Conservation (phyloP, 2,797 vertebrate species). For the Lates japonicus region DNA sequence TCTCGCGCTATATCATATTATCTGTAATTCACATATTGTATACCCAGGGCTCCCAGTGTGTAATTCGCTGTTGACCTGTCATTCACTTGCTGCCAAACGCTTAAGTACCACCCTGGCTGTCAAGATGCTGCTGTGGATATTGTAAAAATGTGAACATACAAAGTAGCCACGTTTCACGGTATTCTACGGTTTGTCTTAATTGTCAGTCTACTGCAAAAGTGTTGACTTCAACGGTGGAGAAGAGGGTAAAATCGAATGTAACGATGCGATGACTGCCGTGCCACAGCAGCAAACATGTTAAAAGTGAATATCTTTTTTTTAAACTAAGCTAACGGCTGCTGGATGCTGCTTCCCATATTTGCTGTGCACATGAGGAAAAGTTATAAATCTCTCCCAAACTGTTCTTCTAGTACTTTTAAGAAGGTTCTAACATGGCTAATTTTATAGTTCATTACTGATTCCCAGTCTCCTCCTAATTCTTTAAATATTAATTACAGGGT, state of each 20-base stretch:
- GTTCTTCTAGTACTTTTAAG: not conserved
- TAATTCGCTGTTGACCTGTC: constrained; percentile 25
- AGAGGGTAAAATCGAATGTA: not conserved
- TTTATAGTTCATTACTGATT: not conserved
- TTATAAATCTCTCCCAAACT: not conserved
- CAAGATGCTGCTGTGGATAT: constrained; percentile 21
- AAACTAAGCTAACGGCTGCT: not conserved
- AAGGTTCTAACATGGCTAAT: not conserved
- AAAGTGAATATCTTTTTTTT: not conserved
- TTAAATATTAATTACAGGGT: not conserved
- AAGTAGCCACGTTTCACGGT: not conserved
- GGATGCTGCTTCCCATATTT: not conserved
- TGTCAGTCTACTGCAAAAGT: not conserved
- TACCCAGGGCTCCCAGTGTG: constrained; percentile 1
- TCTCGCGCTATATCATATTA: not conserved
- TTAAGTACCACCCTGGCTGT: constrained; percentile 36
- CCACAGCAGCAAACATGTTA: not conserved
- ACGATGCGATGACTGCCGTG: no score
- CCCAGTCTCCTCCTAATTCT: not conserved
- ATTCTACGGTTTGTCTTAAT: not conserved
- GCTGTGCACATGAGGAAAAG: not conserved
- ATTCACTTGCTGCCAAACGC: no score
- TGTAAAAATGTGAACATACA: constrained; percentile 18
- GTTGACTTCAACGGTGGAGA: not conserved
- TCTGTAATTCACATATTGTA: constrained; percentile 8